Conservation (phyloP, 1,140 invertebrate species). For the Hypothenemus hampei region DNA sequence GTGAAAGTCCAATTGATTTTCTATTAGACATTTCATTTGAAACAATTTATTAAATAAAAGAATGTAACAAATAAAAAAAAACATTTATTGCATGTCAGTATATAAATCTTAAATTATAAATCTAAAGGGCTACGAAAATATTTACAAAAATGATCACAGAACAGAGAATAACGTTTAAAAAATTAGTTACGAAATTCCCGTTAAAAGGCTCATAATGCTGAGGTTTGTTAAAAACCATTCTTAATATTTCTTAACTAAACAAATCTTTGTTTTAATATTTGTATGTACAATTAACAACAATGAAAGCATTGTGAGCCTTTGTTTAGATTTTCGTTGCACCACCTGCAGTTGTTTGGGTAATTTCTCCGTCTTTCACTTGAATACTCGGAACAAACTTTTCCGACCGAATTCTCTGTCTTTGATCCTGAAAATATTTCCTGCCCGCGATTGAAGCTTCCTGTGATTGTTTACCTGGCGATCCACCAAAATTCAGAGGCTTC, state of each 20-base stretch:
- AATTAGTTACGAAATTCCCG: no score
- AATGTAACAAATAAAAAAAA: not conserved
- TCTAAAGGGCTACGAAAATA: not conserved
- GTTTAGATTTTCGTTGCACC: no score
- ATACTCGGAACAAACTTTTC: slow-evolving; percentile 32
- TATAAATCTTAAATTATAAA: not conserved
- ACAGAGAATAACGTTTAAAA: no score
- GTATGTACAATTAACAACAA: not conserved
- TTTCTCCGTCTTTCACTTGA: slow-evolving; percentile 26
- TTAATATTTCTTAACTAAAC: no score
- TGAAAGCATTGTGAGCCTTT: no score
- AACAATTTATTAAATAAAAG: no score
- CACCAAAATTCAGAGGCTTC: slow-evolving; percentile 16
- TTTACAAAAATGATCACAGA: slow-evolving; percentile 14
- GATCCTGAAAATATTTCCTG: slow-evolving; percentile 15
- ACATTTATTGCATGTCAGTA: not conserved
- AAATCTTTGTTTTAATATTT: no score
- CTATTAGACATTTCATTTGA: no score
- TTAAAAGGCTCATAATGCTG: no score
- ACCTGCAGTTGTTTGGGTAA: slow-evolving; percentile 8
- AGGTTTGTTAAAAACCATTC: no score
- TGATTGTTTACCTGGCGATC: not conserved
- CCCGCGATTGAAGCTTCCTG: not conserved
- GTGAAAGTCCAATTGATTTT: no score
- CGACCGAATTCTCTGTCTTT: slow-evolving; percentile 5